A percentile compares a stretch with the other conserved stretches of the same genome.
Evolutionary conservation across 2,113 vertebrate species (phyloP).

Genomic region (crab-eating macaque (Macaca fascicularis)): T2T-MFA8v1.1 NC_088388.1:104972501-104973000

Average conservation of each 20-base stretch:
- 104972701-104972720: constrained; percentile 53
- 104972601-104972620: background rate
- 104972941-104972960: constrained; percentile 68
- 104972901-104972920: constrained; percentile 61
- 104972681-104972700: background rate
- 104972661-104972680: background rate
- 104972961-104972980: constrained; percentile 58
- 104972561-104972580: background rate
- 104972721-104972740: constrained; percentile 52
- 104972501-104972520: background rate
- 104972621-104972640: background rate
- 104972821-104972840: constrained; percentile 66
- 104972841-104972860: constrained; percentile 29
- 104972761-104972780: constrained; percentile 43
- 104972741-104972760: constrained; percentile 4
- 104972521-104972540: background rate
- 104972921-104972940: constrained; percentile 59
- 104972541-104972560: background rate
- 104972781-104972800: constrained; percentile 35
- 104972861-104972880: constrained; percentile 73
- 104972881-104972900: constrained; percentile 66
- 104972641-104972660: background rate
- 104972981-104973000: constrained; percentile 74
- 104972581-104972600: background rate
- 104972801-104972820: constrained; percentile 63